phyloP scores from a whole-genome alignment of 2,888 invertebrate species.

The Reticulitermes lucifugus region DNA sequence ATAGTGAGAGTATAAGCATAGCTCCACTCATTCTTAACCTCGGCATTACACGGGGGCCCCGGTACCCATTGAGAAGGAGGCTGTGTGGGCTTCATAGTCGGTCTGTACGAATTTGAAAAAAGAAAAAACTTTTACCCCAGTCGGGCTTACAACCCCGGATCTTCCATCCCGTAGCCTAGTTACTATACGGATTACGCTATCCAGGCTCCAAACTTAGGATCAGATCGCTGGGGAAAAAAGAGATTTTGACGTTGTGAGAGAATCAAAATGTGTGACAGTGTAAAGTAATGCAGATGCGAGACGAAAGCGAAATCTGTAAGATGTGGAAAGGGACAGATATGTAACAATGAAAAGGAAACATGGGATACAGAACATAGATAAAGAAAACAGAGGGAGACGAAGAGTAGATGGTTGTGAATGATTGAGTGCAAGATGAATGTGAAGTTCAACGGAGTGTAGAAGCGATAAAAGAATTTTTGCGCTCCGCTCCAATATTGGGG shows the following conservation, averaged over 20 bases:
- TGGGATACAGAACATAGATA: background rate
- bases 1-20: no score
- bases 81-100: no score
- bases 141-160: no score
- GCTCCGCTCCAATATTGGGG: background rate
- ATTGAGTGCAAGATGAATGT: constrained; percentile 23
- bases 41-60: no score
- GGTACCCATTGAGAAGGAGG: no score
- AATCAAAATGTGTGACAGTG: background rate
- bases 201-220: no score
- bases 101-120: no score
- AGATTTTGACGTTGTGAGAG: background rate
- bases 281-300: background rate
- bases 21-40: no score
- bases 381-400: background rate
- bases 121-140: no score
- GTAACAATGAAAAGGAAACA: constrained; percentile 4
- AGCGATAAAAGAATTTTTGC: constrained; percentile 46
- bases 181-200: no score
- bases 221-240: no score
- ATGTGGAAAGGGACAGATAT: background rate
- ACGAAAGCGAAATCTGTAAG: constrained; percentile 1
- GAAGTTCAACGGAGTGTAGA: constrained; percentile 39
- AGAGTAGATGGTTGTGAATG: constrained; percentile 24
- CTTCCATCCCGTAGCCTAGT: no score